Evolutionary conservation across 1,140 invertebrate genomes (phyloP).

Genomic region (Drosophila melanica): DNA sequence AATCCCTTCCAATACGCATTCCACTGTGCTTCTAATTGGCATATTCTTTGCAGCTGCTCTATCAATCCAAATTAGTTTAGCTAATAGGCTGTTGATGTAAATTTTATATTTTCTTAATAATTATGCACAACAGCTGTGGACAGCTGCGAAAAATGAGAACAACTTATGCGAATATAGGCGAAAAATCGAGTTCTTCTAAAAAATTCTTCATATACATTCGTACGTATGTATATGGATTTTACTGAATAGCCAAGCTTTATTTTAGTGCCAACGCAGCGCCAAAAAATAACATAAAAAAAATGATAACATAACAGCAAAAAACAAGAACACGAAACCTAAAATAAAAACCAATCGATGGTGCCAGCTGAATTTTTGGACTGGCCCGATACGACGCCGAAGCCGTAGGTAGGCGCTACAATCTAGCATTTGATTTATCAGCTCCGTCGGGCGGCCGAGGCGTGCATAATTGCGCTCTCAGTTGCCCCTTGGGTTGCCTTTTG

Average conservation of each 20-base stretch:
- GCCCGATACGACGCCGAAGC: neutral
- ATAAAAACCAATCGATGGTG: conserved; percentile 34
- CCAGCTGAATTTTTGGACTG: conserved; percentile 25
- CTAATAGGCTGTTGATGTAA: conserved; percentile 10
- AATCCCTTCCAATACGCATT: neutral
- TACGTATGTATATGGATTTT: neutral
- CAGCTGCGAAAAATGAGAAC: conserved; percentile 29
- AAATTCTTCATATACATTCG: neutral
- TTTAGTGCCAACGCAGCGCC: conserved; percentile 33
- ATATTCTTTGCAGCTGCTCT: conserved; percentile 3
- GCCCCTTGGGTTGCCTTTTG: conserved; percentile 38
- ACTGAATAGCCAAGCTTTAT: conserved; percentile 33
- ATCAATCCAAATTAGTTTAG: conserved; percentile 13
- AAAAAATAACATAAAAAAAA: conserved; percentile 8
- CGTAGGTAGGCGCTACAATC: conserved; percentile 34
- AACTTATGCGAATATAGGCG: conserved; percentile 5
- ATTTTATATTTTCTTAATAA: conserved; percentile 26
- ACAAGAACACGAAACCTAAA: conserved; percentile 31
- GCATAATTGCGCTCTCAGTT: conserved; percentile 64
- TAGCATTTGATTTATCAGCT: conserved; percentile 40
- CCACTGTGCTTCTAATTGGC: conserved; percentile 12
- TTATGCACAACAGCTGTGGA: conserved; percentile 30
- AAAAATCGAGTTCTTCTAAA: conserved; percentile 38
- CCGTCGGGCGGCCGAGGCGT: conserved; percentile 34
- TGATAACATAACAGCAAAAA: conserved; percentile 24